Conservation (phyloP, 2,797 vertebrate species). For the Muscicapa comitata region DNA sequence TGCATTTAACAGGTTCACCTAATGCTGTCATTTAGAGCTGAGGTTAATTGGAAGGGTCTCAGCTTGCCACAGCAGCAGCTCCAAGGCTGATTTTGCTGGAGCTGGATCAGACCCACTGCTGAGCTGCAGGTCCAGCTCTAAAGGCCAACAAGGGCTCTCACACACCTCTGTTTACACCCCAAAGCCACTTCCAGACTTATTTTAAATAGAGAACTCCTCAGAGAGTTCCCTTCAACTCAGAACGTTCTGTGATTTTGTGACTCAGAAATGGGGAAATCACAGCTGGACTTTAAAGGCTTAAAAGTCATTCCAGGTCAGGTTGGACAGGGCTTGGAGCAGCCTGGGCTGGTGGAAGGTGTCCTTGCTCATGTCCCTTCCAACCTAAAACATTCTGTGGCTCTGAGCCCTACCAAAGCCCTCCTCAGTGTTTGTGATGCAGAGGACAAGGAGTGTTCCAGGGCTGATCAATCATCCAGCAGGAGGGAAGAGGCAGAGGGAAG, state of each 20-base stretch:
- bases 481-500: slow-evolving; percentile 21
- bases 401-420: background rate
- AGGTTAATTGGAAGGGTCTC: background rate
- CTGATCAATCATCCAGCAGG: slow-evolving; percentile 40
- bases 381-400: background rate
- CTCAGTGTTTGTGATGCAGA: background rate
- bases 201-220: background rate
- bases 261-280: background rate
- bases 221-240: background rate
- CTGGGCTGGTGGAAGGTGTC: background rate
- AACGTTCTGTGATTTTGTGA: background rate
- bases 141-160: background rate
- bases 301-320: background rate
- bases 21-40: background rate
- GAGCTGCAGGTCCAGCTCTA: background rate
- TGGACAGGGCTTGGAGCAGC: background rate
- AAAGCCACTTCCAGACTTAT: background rate
- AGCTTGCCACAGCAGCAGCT: background rate
- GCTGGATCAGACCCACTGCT: background rate
- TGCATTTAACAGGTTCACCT: background rate
- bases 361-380: background rate
- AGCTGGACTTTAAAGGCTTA: background rate
- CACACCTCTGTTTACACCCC: background rate
- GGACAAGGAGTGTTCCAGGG: slow-evolving; percentile 41
- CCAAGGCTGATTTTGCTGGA: background rate